Evolutionary conservation across 2,113 vertebrate species (phyloP).

Genomic region (Cnemophilus loriae): DNA sequence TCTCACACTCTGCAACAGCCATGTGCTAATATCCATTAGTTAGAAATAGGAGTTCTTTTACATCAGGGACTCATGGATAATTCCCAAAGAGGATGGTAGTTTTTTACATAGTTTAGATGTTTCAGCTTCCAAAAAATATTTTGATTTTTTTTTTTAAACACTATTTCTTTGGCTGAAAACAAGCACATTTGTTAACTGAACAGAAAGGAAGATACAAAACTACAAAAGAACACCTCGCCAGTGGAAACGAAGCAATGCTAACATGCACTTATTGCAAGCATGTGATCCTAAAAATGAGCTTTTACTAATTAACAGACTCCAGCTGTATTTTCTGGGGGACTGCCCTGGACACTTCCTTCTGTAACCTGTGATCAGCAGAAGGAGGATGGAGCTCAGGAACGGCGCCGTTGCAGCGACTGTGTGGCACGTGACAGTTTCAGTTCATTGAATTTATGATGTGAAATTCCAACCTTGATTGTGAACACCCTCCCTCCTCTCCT

Average conservation of each 20-base stretch:
- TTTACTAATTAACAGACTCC: neutral
- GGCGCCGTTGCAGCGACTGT: neutral
- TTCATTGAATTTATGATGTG: constrained; percentile 70
- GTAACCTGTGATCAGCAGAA: neutral
- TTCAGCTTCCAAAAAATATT: neutral
- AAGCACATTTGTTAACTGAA: neutral
- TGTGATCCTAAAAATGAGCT: neutral
- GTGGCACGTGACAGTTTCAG: constrained; percentile 43
- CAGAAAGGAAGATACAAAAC: neutral
- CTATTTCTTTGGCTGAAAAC: neutral
- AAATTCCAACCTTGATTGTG: constrained; percentile 64
- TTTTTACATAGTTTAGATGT: neutral
- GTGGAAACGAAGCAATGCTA: neutral
- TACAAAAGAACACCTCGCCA: neutral
- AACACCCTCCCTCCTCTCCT: constrained; percentile 43
- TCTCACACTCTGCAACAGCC: neutral
- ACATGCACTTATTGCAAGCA: neutral
- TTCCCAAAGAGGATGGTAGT: neutral
- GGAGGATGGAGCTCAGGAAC: neutral
- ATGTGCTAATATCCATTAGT: neutral
- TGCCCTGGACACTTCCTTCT: neutral
- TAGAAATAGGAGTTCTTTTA: neutral
- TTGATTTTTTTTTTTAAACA: neutral
- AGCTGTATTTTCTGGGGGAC: neutral
- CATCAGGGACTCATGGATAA: neutral